These are phyloP conservation scores for Columba guinea DNA, from an alignment of 2,797 vertebrate species.

Conservation along the genomic window DNA sequence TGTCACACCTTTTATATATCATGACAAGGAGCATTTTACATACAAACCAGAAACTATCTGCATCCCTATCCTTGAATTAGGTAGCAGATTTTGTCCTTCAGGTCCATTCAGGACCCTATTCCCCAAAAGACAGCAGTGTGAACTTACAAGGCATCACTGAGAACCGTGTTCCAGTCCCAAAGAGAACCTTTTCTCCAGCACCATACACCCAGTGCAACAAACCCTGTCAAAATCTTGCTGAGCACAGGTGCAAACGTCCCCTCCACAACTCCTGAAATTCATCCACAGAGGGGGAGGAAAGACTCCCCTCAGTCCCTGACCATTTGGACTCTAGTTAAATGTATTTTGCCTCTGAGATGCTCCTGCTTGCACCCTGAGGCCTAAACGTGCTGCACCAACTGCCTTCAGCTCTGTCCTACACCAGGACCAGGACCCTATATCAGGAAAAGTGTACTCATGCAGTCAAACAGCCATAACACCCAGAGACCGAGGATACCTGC, in stretches of 20 bases:
- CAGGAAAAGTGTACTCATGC: not conserved
- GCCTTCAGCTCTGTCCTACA: not conserved
- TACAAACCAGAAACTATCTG: not conserved
- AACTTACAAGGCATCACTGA: slow-evolving; percentile 52
- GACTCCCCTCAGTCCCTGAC: no score
- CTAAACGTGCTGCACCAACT: not conserved
- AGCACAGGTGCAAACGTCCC: not conserved
- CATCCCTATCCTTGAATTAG: not conserved
- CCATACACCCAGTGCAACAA: slow-evolving; percentile 6
- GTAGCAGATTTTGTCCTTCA: not conserved
- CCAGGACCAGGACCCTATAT: not conserved
- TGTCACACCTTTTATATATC: not conserved
- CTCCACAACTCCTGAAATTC: not conserved
- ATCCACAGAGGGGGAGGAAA: not conserved
- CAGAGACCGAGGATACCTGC: not conserved
- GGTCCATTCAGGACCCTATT: not conserved
- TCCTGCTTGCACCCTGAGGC: not conserved
- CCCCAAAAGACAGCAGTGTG: not conserved
- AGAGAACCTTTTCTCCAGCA: not conserved
- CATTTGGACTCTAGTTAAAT: not conserved
- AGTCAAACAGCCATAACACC: not conserved
- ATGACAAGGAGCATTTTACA: not conserved
- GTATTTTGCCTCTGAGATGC: not conserved
- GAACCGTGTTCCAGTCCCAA: slow-evolving; percentile 31
- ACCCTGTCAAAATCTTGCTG: slow-evolving; percentile 8